These are phyloP conservation scores for Pantherophis guttatus DNA, from an alignment of 2,113 vertebrate species.

Conservation along the genomic window DNA sequence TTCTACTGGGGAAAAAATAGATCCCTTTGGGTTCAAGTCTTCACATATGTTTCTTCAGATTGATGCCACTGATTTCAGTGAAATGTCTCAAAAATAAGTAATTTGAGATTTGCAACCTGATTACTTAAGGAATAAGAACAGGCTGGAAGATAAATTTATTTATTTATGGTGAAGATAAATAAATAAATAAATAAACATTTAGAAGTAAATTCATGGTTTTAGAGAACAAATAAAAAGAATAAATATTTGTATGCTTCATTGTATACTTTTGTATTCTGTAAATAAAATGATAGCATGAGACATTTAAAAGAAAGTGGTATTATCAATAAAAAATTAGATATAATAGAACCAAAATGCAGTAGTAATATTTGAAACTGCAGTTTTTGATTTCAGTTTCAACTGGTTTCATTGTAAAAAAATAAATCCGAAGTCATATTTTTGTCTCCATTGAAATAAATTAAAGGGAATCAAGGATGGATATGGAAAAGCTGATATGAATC, in stretches of 20 bases:
- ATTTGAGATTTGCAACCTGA: background rate
- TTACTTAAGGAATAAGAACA: background rate
- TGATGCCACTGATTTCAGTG: background rate
- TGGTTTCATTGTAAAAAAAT: background rate
- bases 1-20: slow-evolving; percentile 49
- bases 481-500: background rate
- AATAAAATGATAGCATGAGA: background rate
- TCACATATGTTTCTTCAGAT: background rate
- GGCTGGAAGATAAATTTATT: slow-evolving; percentile 19
- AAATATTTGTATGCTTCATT: background rate
- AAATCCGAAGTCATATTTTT: background rate
- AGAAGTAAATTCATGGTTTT: slow-evolving; percentile 31
- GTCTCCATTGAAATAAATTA: background rate
- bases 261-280: background rate
- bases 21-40: slow-evolving; percentile 33
- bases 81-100: background rate
- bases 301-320: background rate
- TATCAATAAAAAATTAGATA: background rate
- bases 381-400: no score
- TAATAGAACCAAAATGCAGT: background rate
- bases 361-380: background rate
- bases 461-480: background rate
- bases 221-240: background rate
- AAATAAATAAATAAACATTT: slow-evolving; percentile 10
- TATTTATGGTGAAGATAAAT: no score